Base-by-base conservation (phyloP, 1,140 invertebrate species). In the Drosophila albomicans region DNA sequence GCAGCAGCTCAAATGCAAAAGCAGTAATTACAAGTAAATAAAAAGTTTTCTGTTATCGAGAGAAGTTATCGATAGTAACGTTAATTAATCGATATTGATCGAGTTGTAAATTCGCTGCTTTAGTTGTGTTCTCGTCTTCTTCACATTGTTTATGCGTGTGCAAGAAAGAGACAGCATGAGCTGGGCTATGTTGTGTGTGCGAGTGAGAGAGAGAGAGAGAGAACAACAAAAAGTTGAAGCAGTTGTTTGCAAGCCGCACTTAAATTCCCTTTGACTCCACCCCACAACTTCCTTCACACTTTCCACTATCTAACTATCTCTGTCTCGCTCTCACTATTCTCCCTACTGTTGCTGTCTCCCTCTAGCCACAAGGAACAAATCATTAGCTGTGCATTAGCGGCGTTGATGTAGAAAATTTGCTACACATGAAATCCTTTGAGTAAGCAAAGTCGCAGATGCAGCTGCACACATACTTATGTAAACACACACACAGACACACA, bases 381-480 rank as follows among this genome's bases (percentile, higher is more conserved):
- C 66, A 79, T 75, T 76, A 71, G 77, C 73, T 62, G 28, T 48
- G 63, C 59, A 76, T 76, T 76, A 75, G 56, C 66, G 59, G 72
- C 65, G 59, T 73, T 67, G 70, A 59, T 43, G 76, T 66, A 65
- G 61, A 52, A 59, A 69, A 75, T 75, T 61, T 70, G 71, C 71
- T 49, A 75, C 72, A 75, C 72, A 61, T 57, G 73, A 67, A 76
- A 70, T 75, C 67, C 77, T 79, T 72, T 79, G 62, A 57, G 77
- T 66, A 79, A 67, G 45, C 74, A 79, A 66, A 66, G 41, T 16
- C 8, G 61, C 20, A 25, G 63, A 58, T 75, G 71, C 43, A 69
- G 58, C 56, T 43, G 48, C 15, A 64, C 10, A 41, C 13, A 64
- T 10, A 41, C 13, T 15, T 25, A 25, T 25, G 20, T 20, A 20